Percentiles rank a stretch among this genome's conserved stretches.
Conservation (phyloP, 2,113 vertebrate genomes). For the Nyctibius bracteatus region DNA sequence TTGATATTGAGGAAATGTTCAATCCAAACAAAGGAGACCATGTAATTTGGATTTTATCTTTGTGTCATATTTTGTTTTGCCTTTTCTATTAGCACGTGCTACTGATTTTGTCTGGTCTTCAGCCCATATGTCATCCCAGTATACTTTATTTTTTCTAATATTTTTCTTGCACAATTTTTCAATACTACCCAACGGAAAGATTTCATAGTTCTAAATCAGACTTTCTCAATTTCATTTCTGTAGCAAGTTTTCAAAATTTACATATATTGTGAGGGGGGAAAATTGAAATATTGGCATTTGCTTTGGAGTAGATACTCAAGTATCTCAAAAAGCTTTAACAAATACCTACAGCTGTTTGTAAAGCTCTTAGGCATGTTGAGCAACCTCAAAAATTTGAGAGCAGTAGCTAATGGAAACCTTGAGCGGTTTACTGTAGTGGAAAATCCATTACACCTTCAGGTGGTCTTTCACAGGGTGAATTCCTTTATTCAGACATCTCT, state of each 20-base stretch:
- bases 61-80: not conserved
- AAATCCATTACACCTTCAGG: constrained; percentile 16
- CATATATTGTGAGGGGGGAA: fast-evolving
- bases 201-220: not conserved
- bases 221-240: not conserved
- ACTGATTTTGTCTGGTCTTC: not conserved
- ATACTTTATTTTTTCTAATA: not conserved
- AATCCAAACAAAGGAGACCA: constrained; percentile 13
- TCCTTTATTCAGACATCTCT: not conserved
- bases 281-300: not conserved
- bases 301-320: not conserved
- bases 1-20: constrained; percentile 22
- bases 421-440: not conserved
- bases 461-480: not conserved
- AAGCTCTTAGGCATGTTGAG: not conserved
- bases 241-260: not conserved
- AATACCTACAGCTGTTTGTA: not conserved
- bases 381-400: not conserved
- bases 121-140: not conserved
- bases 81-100: not conserved
- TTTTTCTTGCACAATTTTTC: not conserved
- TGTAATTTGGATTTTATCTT: not conserved
- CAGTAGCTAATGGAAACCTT: not conserved
- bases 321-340: not conserved
- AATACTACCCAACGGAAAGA: not conserved